Base-by-base conservation (phyloP, 2,113 vertebrate genomes). In the Notarius quadriscutis region DNA sequence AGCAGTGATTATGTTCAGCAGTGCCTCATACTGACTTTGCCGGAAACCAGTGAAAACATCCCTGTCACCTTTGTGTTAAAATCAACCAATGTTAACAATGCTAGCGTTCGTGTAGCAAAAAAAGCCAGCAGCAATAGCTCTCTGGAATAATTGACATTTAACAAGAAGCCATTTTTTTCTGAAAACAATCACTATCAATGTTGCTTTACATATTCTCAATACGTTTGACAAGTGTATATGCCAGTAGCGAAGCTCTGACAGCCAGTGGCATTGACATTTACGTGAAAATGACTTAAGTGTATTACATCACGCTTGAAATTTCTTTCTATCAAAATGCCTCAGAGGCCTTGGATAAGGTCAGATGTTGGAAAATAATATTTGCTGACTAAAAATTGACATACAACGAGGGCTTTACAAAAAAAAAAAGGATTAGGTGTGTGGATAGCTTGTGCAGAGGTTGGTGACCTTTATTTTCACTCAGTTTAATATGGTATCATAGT, bases 311-410 rank as follows among this genome's bases (percentile, higher is more conserved):
- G 81, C 67, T 90, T 93, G 88, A 94, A 93, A 95, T 96, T 94
- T 69, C 87, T 93, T 95, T 95, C 94, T 89, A 96, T 93, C 87
- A 94, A 92, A 87, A 88, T 91, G 83, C 89, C 93, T 86, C 17
- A 0, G 63, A 27, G 27, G 63, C 65, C 8, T 86, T 48, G 89
- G 90, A 97, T 96, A 97, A 97, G 96, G 95, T 96, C 96, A 96
- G 22, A 94, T 95, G 94, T 95, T 94, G 94, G 71, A 92, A 94
- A 93, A n/a, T 91, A 95, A 91, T 93, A 95, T 95, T 95, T 95
- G 88, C 90, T 90, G 48, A 94, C 72, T 71, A 85, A 67, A 96
- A 95, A 94, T 87, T 91, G 91, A 95, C 95, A 94, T 17, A 11
- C 92, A 95, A 94, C 89, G 93, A 88, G 7, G 58, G 53, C 7